Evolutionary conservation across 35 echinoderm and acorn worm genomes (phyloP).

Genomic region (Heliocidaris erythrogramma): DNA sequence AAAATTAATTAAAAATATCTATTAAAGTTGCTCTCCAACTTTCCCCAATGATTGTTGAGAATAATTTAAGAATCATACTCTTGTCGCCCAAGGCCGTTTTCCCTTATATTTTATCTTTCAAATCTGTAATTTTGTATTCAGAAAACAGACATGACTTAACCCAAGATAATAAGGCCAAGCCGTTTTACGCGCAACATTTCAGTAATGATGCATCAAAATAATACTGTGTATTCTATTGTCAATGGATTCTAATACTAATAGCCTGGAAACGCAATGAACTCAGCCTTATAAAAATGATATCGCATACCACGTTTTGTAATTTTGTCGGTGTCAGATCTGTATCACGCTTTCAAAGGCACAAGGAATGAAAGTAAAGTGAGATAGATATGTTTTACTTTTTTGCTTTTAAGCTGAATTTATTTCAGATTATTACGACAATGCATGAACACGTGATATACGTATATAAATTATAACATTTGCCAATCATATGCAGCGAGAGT

Average conservation of each 20-base stretch:
- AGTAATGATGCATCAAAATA: neutral
- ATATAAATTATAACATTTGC: slow-evolving; percentile 26
- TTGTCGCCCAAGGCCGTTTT: too few species aligned
- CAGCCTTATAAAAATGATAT: neutral
- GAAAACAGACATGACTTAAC: too few species aligned
- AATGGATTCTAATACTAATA: neutral
- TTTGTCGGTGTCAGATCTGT: neutral
- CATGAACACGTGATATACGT: neutral
- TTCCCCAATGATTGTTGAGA: too few species aligned
- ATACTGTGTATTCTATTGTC: neutral
- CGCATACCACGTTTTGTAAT: neutral
- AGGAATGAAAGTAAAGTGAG: neutral
- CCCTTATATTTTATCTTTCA: too few species aligned
- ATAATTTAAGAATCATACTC: too few species aligned
- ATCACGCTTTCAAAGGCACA: neutral
- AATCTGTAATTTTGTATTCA: too few species aligned
- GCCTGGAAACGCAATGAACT: neutral
- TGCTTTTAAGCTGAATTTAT: slow-evolving; percentile 12
- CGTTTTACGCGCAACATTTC: too few species aligned
- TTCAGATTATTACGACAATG: neutral
- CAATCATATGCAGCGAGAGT: slow-evolving; percentile 17
- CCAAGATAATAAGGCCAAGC: too few species aligned
- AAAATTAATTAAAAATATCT: too few species aligned
- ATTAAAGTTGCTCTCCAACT: too few species aligned
- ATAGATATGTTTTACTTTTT: neutral